phyloP scores from a whole-genome alignment of 2,888 invertebrate genomes.

The Podabrus alpinus region DNA sequence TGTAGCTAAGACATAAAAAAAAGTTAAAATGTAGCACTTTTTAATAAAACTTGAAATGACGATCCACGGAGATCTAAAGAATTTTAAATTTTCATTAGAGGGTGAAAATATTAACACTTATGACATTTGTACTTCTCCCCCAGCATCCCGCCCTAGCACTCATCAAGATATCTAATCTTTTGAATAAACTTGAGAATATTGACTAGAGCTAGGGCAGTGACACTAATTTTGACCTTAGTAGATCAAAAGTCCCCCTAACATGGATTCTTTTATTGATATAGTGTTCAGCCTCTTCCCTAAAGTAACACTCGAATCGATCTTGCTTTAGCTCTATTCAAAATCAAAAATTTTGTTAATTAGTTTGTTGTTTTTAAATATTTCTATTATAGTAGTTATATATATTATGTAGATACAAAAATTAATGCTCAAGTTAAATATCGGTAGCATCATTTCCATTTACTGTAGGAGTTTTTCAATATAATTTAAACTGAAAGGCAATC shows the following conservation, averaged over 20 bases:
- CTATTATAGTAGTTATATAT: too few relatives aligned
- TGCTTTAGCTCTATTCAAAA: not conserved
- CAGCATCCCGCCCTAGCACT: not conserved
- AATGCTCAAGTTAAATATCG: not conserved
- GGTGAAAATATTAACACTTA: not conserved
- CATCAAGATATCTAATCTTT: not conserved
- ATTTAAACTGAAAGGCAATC: not conserved
- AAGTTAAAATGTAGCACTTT: not conserved
- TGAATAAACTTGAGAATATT: not conserved
- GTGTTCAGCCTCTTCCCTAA: not conserved
- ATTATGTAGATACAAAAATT: too few relatives aligned
- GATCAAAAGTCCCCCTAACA: not conserved
- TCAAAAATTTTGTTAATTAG: not conserved
- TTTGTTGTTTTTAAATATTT: too few relatives aligned
- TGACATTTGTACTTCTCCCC: not conserved
- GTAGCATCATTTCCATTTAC: not conserved
- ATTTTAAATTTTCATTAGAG: not conserved
- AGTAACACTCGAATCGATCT: not conserved
- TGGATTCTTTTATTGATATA: not conserved
- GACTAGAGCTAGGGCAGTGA: not conserved
- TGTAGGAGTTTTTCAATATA: not conserved
- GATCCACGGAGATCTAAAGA: not conserved
- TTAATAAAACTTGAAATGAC: not conserved
- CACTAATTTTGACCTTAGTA: not conserved
- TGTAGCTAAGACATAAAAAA: not conserved